These are phyloP conservation scores for Callosobruchus maculatus DNA, from an alignment of 2,888 invertebrate genomes.

Conservation along the genomic window DNA sequence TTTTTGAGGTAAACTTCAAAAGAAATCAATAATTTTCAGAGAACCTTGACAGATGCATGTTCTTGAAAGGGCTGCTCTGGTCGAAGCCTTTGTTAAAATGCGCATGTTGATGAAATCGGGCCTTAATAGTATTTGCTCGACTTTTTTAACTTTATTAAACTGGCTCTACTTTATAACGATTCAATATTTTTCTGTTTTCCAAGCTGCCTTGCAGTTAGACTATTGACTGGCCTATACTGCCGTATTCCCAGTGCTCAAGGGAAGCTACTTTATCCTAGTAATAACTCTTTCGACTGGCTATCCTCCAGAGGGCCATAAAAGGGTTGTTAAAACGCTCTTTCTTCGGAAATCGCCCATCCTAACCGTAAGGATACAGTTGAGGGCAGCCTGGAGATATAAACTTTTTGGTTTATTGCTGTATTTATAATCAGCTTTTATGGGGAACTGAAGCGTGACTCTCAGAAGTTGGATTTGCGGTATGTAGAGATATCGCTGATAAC, in stretches of 20 bases:
- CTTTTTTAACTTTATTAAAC: too few relatives aligned
- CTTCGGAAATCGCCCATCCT: background rate
- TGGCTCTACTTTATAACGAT: too few relatives aligned
- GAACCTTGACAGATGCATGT: too few relatives aligned
- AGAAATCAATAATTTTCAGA: too few relatives aligned
- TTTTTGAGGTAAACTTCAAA: too few relatives aligned
- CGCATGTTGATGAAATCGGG: too few relatives aligned
- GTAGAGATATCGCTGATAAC: background rate
- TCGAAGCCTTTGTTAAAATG: too few relatives aligned
- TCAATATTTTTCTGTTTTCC: too few relatives aligned
- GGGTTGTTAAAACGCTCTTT: background rate
- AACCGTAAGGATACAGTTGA: background rate
- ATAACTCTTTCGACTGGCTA: background rate
- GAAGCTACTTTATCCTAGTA: background rate
- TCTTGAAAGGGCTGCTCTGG: too few relatives aligned
- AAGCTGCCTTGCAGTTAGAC: background rate
- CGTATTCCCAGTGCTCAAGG: background rate
- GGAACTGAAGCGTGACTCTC: background rate
- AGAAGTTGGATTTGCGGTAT: background rate
- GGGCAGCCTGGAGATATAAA: background rate
- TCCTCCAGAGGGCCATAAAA: background rate
- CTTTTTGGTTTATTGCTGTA: background rate
- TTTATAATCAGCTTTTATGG: background rate
- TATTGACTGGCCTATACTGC: background rate
- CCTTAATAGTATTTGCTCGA: too few relatives aligned